Base-by-base conservation (phyloP, 2,888 invertebrate genomes). In the Ernsta delagoae region DNA sequence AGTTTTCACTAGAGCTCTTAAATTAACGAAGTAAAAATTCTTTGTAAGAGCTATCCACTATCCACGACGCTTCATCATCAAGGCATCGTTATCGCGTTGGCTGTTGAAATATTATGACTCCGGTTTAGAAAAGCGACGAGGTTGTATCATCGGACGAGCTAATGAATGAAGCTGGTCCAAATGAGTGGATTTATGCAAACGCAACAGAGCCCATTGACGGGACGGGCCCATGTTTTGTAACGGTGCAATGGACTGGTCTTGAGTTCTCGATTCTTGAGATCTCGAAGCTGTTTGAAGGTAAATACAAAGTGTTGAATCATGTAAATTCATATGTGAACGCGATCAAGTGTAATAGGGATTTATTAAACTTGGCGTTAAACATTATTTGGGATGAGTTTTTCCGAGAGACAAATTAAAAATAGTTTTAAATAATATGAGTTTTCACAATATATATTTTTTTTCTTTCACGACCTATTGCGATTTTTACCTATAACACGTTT, bases 101-200 rank as follows among this genome's bases (percentile, higher is more conserved):
- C 63, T 50, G 24, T 63, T 63, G 57, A 69, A 63, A 63, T 63
- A 59, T 69, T 50, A 48, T 48, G 63, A 59, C 59, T 50, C 69
- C 63, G 69, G 63, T 69, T 63, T 69, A 48, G 59, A 39, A 57
- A 8, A 7, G 39, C 34, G 67, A 43, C 61, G 53, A 39, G 62
- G 12, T 64, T 39, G 67, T 60, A 67, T 67, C 61, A 61, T 67
- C 60, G 60, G 9, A 31, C 31, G 57, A 39, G 66, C 71, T 75
- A 75, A 76, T 78, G 78, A 78, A 78, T 78, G 78, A 72, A 77
- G 73, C 71, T 71, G 70, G 71, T 70, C 70, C 65, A 72, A 72
- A 70, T 72, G 75, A 73, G 73, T 72, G 69, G 71, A 72, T 73
- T 69, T 76, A 77, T 77, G 77, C 78, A 76, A 75, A 74, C 62